Base-by-base conservation (phyloP, 92 coral and sea anemone species). In the Paragorgia papillata region DNA sequence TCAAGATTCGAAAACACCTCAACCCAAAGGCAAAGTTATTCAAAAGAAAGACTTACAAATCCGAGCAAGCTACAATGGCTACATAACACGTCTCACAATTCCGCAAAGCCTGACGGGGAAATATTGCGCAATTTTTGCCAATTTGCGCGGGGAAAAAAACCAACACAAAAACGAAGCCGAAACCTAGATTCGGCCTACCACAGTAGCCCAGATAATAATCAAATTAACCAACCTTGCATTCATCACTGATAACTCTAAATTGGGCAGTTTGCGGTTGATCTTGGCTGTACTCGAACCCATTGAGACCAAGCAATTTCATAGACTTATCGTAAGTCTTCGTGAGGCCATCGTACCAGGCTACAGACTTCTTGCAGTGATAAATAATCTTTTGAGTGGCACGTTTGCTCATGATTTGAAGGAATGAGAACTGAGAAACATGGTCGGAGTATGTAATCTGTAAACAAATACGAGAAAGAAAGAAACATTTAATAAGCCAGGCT, bases 201-300 rank as follows among this genome's bases (percentile, higher is more conserved):
- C n/a, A 7, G 17, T 7, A 46, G 53, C 2, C 7, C 12, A 46
- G 2, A 46, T 37, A 46, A 37, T 37, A 37, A 37, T 4, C 43
- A 37, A 15, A 46, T 6, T 7, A 46, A 46, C 53, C 14, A 46
- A 92, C 97, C 96, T 83, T 84, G 89, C 97, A 92, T 15, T 88
- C 97, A 65, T 92, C 97, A 59, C 66, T 37, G 30, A 89, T 82
- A 57, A 92, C 87, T 67, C 51, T 83, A 56, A 88, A 84, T 86
- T 67, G 80, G 20, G 88, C 74, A 49, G 85, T 85, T 80, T 78
- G 57, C 14, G 57, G 64, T 1, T 31, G 50, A 71, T 69, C 76
- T 14, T 27, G 53, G 63, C 63, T 71, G 32, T 71, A 71, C 35
- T 71, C 78, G 27, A 50, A 54, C n/a, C 78, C 78, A 34, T 71